These are phyloP conservation scores for Acanthiza pusilla DNA, from an alignment of 2,797 vertebrate genomes.

Conservation along the genomic window DNA sequence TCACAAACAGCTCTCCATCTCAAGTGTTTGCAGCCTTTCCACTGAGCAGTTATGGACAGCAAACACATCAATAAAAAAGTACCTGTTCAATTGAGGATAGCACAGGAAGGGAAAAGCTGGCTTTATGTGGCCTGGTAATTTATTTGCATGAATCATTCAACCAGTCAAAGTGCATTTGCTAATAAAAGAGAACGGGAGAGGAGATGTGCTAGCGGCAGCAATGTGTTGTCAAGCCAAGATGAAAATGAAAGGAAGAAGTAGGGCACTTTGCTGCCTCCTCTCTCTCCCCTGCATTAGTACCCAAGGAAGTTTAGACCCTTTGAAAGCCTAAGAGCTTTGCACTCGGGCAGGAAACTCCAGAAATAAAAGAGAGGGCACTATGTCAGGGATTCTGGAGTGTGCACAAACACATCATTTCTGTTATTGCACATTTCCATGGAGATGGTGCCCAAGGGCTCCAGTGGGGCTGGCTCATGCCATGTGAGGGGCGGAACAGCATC, in stretches of 20 bases:
- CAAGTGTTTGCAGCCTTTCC: not conserved
- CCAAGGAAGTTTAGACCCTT: not conserved
- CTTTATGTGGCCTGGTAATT: not conserved
- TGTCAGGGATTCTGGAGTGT: not conserved
- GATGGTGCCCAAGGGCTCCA: not conserved
- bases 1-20: not conserved
- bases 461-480: not conserved
- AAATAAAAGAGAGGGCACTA: not conserved
- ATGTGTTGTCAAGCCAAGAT: not conserved
- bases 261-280: slow-evolving; percentile 2
- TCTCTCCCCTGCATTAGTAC: not conserved
- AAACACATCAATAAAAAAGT: not conserved
- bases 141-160: slow-evolving; percentile 44
- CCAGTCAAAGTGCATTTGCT: slow-evolving; percentile 17
- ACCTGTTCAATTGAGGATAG: not conserved
- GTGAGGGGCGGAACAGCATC: not conserved
- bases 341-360: not conserved
- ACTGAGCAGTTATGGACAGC: not conserved
- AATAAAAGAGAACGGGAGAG: not conserved
- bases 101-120: not conserved
- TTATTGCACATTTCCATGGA: not conserved
- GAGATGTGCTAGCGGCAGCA: not conserved
- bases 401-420: not conserved
- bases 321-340: not conserved
- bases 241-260: slow-evolving; percentile 11